Evolutionary conservation across 2,113 vertebrate species (phyloP).

Genomic region (Chlamydotis undulata): DNA sequence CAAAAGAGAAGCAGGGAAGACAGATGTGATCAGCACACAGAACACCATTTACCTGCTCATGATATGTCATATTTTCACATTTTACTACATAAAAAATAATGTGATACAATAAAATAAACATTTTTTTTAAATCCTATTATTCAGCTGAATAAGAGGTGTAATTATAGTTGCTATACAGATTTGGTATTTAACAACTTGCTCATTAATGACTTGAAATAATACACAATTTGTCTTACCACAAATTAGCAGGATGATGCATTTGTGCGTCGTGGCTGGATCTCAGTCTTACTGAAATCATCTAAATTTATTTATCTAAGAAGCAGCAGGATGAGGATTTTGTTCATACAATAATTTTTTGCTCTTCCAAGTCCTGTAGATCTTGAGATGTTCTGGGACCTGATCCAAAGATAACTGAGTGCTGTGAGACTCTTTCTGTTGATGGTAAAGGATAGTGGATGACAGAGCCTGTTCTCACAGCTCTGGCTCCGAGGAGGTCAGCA

Average conservation of each 20-base stretch:
- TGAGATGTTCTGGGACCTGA: not conserved
- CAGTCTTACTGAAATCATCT: not conserved
- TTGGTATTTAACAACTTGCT: not conserved
- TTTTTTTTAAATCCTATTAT: not conserved
- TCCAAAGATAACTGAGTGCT: constrained; percentile 13
- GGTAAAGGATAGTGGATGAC: not conserved
- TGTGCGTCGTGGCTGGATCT: not conserved
- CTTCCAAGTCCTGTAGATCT: not conserved
- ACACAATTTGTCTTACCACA: not conserved
- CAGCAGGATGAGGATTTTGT: not conserved
- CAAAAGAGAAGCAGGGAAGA: not conserved
- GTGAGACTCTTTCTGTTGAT: not conserved
- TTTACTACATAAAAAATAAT: constrained; percentile 3
- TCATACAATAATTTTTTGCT: not conserved
- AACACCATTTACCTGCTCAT: not conserved
- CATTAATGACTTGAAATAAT: not conserved
- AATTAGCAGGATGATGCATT: not conserved
- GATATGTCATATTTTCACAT: not conserved
- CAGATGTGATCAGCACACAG: not conserved
- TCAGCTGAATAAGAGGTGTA: not conserved
- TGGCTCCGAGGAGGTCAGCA: not conserved
- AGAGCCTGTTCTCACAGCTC: not conserved
- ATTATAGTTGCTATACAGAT: not conserved
- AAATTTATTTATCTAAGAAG: constrained; percentile 24
- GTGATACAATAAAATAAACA: not conserved